These are phyloP conservation scores for Pelvicachromis taeniatus DNA, from an alignment of 2,113 vertebrate species.

Conservation along the genomic window DNA sequence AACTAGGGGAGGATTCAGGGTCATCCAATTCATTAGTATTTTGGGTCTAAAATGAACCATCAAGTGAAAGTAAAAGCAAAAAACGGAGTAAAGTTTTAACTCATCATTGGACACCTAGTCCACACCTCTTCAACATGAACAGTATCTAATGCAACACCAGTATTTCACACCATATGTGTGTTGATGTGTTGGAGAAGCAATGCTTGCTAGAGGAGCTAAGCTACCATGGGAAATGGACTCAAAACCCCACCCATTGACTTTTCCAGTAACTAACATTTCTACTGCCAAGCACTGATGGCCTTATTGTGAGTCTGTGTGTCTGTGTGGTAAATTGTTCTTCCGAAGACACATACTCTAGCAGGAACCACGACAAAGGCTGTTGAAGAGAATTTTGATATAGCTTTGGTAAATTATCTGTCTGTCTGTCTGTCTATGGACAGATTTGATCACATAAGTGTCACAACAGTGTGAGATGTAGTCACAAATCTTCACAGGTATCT, in stretches of 20 bases:
- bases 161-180: neutral
- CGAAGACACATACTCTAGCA: neutral
- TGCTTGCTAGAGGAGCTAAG: neutral
- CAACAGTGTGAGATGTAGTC: neutral
- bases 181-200: neutral
- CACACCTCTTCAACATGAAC: rapidly evolving
- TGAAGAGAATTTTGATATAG: neutral
- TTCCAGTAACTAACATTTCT: neutral
- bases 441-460: neutral
- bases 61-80: rapidly evolving
- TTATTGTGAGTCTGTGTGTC: neutral
- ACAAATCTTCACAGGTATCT: neutral
- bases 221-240: neutral
- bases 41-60: neutral
- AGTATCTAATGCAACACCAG: neutral
- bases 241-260: neutral
- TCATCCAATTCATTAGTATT: neutral
- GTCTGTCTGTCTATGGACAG: neutral
- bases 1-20: too few species aligned
- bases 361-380: neutral
- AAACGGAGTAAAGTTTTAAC: too few species aligned
- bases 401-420: neutral
- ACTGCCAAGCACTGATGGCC: neutral
- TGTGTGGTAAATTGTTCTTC: neutral
- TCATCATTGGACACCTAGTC: too few species aligned